A percentile compares a stretch with the other conserved stretches of the same genome.
phyloP scores from a whole-genome alignment of 2,797 vertebrate species.

The Acipenser oxyrinchus region DNA sequence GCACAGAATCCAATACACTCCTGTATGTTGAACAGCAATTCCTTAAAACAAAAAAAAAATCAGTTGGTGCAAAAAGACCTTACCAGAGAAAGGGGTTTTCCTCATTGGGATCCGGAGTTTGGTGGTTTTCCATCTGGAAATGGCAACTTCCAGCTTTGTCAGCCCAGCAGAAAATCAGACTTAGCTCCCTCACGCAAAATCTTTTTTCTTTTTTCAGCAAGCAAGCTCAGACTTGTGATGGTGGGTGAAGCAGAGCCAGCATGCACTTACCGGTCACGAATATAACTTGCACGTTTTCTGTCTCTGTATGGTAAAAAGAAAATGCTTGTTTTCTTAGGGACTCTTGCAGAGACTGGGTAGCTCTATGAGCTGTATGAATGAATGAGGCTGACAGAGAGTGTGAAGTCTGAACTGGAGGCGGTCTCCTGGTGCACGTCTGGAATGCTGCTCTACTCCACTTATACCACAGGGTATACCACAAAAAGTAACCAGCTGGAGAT shows the following conservation, averaged over 20 bases:
- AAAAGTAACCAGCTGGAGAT: neutral
- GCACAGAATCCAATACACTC: no score
- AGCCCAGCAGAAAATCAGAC: neutral
- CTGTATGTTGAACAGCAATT: no score
- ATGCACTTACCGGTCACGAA: no score
- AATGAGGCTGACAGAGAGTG: slow-evolving; percentile 8
- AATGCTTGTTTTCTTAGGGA: neutral
- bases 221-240: neutral
- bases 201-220: neutral
- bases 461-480: neutral
- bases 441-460: slow-evolving; percentile 9
- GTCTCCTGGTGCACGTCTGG: slow-evolving; percentile 14
- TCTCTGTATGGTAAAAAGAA: no score
- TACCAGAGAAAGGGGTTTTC: slow-evolving; percentile 43
- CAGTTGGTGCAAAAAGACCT: slow-evolving; percentile 14
- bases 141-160: neutral
- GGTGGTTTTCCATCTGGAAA: slow-evolving; percentile 32
- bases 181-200: neutral
- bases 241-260: no score
- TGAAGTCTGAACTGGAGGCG: slow-evolving; percentile 9
- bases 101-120: slow-evolving; percentile 28
- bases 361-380: slow-evolving; percentile 12
- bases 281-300: no score
- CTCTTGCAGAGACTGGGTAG: neutral
- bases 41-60: no score